Evolutionary conservation across 2,113 vertebrate genomes (phyloP), one percentile per base, ranked within the genome.

Genomic region (Cyprichromis sp.): DNA sequence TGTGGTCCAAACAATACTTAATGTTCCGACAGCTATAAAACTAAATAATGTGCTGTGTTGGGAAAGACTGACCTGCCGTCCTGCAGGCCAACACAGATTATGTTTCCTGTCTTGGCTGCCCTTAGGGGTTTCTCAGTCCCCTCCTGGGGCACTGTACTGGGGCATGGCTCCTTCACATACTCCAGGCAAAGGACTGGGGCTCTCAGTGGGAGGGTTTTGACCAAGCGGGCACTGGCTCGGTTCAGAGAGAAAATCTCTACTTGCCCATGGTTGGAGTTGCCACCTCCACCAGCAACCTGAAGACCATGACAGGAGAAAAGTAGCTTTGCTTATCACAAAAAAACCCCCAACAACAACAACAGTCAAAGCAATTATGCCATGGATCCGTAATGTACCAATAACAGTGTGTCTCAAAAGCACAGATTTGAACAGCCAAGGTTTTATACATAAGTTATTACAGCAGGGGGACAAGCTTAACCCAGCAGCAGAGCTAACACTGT

Each of bases 201-300:
- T 5, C 59, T 88, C 29, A 92, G 34, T 2, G 89, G 63, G 34
- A 92, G 4, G 4, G 73, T 92, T 68, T 93, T 93, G 2, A 93
- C 89, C 57, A 88, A 71, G n/a, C 89, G 91, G 45, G 91, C 91
- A 24, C 24, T 8, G 21, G 73, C 31, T 26, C 91, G 54, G 82
- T 93, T 91, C 53, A 93, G 54, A 24, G 92, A 93, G 57, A 88
- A 93, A 83, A 93, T 92, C 50, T 93, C 84, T 16, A 93, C 57
- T 12, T 91, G 87, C 5, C 89, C 83, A 1, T 83, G 55, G 84
- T 6, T 81, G 8, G 87, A 85, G 68, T 13, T 21, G 14, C 85
- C 87, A 57, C 63, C 86, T 81, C 88, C 84, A 38, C 89, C 89
- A 38, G 88, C 89, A 16, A 91, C 91, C 92, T 93, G 57, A 80